Evolutionary conservation across 2,113 vertebrate genomes (phyloP).

Genomic region (Tricholaema leucomelas): DNA sequence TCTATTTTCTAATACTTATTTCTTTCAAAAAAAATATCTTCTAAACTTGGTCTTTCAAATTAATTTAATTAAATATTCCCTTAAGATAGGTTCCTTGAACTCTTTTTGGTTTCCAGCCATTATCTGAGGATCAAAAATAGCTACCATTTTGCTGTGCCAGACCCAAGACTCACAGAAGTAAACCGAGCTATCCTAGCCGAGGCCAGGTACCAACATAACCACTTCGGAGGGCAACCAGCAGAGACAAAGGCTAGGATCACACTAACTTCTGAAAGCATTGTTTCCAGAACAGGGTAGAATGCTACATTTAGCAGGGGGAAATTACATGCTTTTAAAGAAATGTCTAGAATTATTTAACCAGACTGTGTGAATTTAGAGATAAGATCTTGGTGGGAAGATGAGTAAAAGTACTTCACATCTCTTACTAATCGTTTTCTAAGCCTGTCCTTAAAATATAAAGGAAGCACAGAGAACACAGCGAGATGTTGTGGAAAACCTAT

Average conservation of each 20-base stretch:
- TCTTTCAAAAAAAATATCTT: neutral
- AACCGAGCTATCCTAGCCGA: neutral
- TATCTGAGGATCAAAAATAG: neutral
- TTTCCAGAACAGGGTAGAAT: neutral
- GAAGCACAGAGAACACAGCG: neutral
- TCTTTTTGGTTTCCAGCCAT: neutral
- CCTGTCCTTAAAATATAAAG: neutral
- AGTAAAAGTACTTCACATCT: neutral
- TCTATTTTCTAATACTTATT: neutral
- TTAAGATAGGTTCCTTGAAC: neutral
- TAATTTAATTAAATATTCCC: neutral
- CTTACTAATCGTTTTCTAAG: neutral
- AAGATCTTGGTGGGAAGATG: neutral
- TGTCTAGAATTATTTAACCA: neutral
- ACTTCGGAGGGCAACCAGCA: neutral
- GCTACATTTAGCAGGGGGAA: neutral
- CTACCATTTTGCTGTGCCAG: neutral
- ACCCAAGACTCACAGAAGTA: neutral
- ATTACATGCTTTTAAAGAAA: neutral
- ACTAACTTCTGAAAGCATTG: neutral
- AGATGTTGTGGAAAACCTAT: neutral
- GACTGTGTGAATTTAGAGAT: neutral
- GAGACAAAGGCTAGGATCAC: fast-evolving
- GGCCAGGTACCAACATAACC: neutral
- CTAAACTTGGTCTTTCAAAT: neutral